These are phyloP conservation scores for Acleris cristana DNA, from an alignment of 2,888 invertebrate genomes.

Conservation along the genomic window DNA sequence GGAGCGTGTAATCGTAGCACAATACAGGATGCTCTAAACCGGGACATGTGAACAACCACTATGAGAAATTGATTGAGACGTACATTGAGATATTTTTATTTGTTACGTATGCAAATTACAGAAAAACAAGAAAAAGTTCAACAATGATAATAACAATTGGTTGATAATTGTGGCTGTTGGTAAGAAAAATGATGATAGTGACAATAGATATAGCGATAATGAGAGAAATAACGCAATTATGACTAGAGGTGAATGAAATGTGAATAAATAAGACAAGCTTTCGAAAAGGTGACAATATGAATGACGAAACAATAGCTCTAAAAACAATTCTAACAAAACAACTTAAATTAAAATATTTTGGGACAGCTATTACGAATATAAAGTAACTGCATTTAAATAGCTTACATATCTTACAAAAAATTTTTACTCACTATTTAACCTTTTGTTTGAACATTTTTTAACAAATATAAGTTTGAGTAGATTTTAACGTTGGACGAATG, in stretches of 20 bases:
- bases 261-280: neutral
- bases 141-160: slow-evolving; percentile 23
- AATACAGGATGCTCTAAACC: slow-evolving; percentile 55
- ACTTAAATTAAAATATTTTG: too few relatives aligned
- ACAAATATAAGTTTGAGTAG: too few relatives aligned
- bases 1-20: slow-evolving; percentile 43
- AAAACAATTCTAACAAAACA: too few relatives aligned
- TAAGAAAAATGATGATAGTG: slow-evolving; percentile 21
- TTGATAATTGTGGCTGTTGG: slow-evolving; percentile 23
- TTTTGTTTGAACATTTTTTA: too few relatives aligned
- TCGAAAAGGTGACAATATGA: neutral
- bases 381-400: neutral
- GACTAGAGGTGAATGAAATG: slow-evolving; percentile 16
- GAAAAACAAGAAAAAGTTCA: slow-evolving; percentile 9
- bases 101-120: slow-evolving; percentile 21
- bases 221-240: slow-evolving; percentile 4
- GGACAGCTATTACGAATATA: too few relatives aligned
- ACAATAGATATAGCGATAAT: neutral
- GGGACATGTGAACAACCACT: slow-evolving; percentile 50
- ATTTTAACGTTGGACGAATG: too few relatives aligned
- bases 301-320: too few relatives aligned
- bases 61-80: slow-evolving; percentile 28
- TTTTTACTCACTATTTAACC: too few relatives aligned
- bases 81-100: slow-evolving; percentile 18
- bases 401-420: too few relatives aligned